Base-by-base conservation (phyloP, 2,888 invertebrate genomes). In the Cephus spinipes region DNA sequence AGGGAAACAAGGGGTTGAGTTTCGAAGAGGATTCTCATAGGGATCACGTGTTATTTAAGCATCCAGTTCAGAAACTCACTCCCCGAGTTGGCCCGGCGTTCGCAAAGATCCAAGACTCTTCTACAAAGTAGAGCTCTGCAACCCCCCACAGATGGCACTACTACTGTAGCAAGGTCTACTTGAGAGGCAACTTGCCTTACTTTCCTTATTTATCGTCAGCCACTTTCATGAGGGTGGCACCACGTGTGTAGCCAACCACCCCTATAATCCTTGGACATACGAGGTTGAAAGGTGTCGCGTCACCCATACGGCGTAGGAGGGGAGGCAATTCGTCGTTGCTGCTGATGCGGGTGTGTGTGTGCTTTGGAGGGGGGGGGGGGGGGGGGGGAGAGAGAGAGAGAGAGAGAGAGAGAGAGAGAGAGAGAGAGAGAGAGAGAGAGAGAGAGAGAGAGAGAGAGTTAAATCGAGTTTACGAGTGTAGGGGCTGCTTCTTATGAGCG, bases 111-210 rank as follows among this genome's bases (percentile, higher is more conserved):
- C 36, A 40, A 4, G 12, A 40, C 36, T 12, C 12, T 15, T 40
- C 36, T 40, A 12, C 12, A 40, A 40, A 40, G 36, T 40, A 40
- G 12, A 40, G 15, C 15, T 40, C 12, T 12, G 15, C 36, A 4
- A 40, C 12, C 15, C 36, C 36, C 36, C 15, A 40, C 36, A 40
- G 36, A 40, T 40, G 36, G 36, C 36, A 15, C 36, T 15, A 40
- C 36, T 12, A 40, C 36, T 40, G 4, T 12, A 40, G 12, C 36
- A 40, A 40, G 36, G 12, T 40, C 12, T 40, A 15, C 36, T 40
- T 40, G 36, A 40, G 36, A 40, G 69, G 30, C 69, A 77, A 77
- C 77, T 77, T 33, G 74, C 73, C 74, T 77, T 77, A 68, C 75
- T 73, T 73, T 36, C 35, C 40, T 77, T 77, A 77, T 77, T 74